Conservation (phyloP, 2,113 vertebrate species). For the Thamnaconus septentrionalis region DNA sequence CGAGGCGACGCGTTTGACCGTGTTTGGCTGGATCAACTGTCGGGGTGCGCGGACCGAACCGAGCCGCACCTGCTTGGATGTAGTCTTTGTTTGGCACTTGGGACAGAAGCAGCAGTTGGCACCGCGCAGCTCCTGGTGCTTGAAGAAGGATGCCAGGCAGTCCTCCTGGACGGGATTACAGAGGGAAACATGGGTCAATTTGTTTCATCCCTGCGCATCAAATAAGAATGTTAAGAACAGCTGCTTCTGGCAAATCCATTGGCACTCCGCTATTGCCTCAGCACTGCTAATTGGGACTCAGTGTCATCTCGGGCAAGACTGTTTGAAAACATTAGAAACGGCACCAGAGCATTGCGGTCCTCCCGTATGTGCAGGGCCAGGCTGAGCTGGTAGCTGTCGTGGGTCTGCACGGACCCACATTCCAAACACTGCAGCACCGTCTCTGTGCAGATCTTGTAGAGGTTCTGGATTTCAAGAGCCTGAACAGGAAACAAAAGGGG, state of each 20-base stretch:
- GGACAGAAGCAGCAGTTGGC: slow-evolving; percentile 57
- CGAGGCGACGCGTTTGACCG: neutral
- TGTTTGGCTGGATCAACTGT: neutral
- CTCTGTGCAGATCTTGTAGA: slow-evolving; percentile 68
- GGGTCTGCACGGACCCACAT: slow-evolving; percentile 38
- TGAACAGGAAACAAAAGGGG: slow-evolving; percentile 16
- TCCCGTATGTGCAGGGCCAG: slow-evolving; percentile 62
- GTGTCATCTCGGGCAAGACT: no score
- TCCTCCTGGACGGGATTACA: slow-evolving; percentile 42
- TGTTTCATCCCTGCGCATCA: no score
- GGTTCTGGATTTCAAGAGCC: slow-evolving; percentile 63
- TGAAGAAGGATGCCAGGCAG: slow-evolving; percentile 66
- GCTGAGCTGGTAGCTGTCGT: slow-evolving; percentile 55
- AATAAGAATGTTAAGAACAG: no score
- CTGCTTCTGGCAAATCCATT: no score
- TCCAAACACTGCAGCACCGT: slow-evolving; percentile 49
- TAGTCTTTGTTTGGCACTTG: slow-evolving; percentile 54
- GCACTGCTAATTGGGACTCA: no score
- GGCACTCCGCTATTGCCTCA: no score
- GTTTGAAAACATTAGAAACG: no score
- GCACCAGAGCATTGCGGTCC: slow-evolving; percentile 59
- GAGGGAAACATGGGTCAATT: neutral
- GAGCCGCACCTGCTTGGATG: slow-evolving; percentile 53
- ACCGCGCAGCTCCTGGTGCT: slow-evolving; percentile 50
- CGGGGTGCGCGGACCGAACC: neutral